Evolutionary conservation across 2,113 vertebrate species (phyloP).

Genomic region (Rhinogobius similis): DNA sequence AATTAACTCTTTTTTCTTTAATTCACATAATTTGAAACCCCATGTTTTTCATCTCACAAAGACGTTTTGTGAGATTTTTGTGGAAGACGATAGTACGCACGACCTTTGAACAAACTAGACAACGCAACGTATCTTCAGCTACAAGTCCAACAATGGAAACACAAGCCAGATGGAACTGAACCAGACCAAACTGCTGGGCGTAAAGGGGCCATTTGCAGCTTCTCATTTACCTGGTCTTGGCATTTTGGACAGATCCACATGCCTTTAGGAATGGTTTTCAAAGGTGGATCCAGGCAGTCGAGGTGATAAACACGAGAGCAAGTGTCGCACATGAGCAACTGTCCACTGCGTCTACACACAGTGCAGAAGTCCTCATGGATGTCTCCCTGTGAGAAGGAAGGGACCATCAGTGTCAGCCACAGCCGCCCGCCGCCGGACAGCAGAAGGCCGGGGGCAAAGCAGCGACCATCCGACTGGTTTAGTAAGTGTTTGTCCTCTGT

Average conservation of each 20-base stretch:
- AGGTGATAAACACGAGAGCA: constrained; percentile 99
- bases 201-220: constrained; percentile 38
- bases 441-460: constrained; percentile 47
- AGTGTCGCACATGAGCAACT: constrained; percentile 99
- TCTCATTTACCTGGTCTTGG: constrained; percentile 95
- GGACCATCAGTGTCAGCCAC: constrained; percentile 79
- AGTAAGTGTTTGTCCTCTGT: constrained; percentile 37
- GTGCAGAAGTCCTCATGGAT: constrained; percentile 99
- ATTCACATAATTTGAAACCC: too few species aligned
- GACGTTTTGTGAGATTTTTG: too few species aligned
- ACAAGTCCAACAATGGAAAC: too few species aligned
- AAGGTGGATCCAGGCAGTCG: constrained; percentile 98
- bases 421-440: constrained; percentile 58
- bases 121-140: too few species aligned
- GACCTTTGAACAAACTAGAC: neutral
- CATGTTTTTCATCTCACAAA: neutral
- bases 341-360: constrained; percentile 98
- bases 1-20: neutral
- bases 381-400: constrained; percentile 92
- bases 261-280: constrained; percentile 99
- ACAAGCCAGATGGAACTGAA: neutral
- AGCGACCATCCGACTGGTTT: constrained; percentile 40
- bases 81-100: too few species aligned
- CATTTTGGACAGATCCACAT: constrained; percentile 99
- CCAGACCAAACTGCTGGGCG: constrained; percentile 2